Percentiles rank a stretch among this genome's conserved stretches.
Evolutionary conservation across 2,113 vertebrate species (phyloP).

Genomic region (Girardinichthys multiradiatus): DNA sequence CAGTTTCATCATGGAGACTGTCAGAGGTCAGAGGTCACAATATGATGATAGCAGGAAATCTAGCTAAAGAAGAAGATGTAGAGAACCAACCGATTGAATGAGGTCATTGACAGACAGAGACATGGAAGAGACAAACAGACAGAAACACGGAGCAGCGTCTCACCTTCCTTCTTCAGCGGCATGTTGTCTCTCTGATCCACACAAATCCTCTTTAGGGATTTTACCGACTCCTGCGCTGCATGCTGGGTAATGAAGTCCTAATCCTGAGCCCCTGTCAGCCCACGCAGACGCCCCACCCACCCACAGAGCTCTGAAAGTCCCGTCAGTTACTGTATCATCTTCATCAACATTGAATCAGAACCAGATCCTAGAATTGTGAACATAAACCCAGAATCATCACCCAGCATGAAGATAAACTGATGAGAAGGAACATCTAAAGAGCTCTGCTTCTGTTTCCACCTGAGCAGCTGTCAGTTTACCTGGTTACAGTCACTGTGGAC

Average conservation of each 20-base stretch:
- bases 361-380: too few relatives aligned
- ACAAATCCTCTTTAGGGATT: constrained; percentile 75
- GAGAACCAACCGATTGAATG: too few relatives aligned
- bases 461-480: too few relatives aligned
- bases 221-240: constrained; percentile 42
- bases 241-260: constrained; percentile 66
- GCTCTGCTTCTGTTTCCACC: too few relatives aligned
- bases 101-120: neutral
- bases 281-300: neutral
- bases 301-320: neutral
- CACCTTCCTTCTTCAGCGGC: constrained; percentile 75
- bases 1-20: neutral
- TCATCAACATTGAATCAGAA: too few relatives aligned
- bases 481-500: too few relatives aligned
- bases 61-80: neutral
- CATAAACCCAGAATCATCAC: too few relatives aligned
- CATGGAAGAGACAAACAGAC: neutral
- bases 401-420: too few relatives aligned
- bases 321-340: too few relatives aligned
- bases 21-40: constrained; percentile 3
- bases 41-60: neutral
- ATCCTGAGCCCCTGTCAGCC: constrained; percentile 8
- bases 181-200: constrained; percentile 68
- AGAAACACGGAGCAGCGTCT: constrained; percentile 17
- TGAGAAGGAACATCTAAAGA: too few relatives aligned